phyloP scores from a whole-genome alignment of 2,797 vertebrate species.

The Neosalanx taihuensis region DNA sequence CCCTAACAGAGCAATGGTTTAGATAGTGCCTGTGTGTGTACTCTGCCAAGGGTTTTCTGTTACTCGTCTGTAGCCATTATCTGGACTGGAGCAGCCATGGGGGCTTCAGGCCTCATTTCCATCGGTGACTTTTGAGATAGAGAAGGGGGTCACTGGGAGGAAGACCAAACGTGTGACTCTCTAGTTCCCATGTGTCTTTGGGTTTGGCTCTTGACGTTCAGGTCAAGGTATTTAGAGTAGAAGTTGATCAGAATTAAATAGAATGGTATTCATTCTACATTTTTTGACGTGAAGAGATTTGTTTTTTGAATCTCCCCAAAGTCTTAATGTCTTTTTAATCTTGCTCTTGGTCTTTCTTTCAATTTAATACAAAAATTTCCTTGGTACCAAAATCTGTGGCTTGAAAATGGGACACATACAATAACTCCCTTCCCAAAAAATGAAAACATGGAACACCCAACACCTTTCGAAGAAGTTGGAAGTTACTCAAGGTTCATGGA shows the following conservation, averaged over 20 bases:
- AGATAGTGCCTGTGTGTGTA: slow-evolving; percentile 69
- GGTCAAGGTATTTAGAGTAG: background rate
- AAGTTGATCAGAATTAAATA: background rate
- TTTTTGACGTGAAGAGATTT: background rate
- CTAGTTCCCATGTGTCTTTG: slow-evolving; percentile 1
- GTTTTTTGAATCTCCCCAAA: background rate
- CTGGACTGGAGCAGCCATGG: slow-evolving; percentile 37
- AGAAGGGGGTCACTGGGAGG: slow-evolving; percentile 14
- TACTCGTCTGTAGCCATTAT: slow-evolving; percentile 69
- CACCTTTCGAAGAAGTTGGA: slow-evolving; percentile 32
- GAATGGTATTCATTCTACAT: background rate
- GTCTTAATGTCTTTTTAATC: no score
- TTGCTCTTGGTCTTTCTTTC: no score
- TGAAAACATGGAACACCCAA: slow-evolving; percentile 30
- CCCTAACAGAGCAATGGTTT: slow-evolving; percentile 62
- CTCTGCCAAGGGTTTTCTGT: slow-evolving; percentile 72
- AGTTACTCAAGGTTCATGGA: slow-evolving; percentile 19
- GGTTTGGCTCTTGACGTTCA: background rate
- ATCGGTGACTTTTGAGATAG: slow-evolving; percentile 49
- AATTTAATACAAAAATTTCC: no score
- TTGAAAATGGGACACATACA: slow-evolving; percentile 3
- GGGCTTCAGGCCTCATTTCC: slow-evolving; percentile 50
- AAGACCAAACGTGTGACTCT: slow-evolving; percentile 13
- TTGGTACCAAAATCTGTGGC: no score
- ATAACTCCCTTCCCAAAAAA: slow-evolving; percentile 18